Percentiles rank a stretch among this genome's conserved stretches.
Conservation (phyloP, 2,113 vertebrate species). For the Brachionichthys hirsutus region DNA sequence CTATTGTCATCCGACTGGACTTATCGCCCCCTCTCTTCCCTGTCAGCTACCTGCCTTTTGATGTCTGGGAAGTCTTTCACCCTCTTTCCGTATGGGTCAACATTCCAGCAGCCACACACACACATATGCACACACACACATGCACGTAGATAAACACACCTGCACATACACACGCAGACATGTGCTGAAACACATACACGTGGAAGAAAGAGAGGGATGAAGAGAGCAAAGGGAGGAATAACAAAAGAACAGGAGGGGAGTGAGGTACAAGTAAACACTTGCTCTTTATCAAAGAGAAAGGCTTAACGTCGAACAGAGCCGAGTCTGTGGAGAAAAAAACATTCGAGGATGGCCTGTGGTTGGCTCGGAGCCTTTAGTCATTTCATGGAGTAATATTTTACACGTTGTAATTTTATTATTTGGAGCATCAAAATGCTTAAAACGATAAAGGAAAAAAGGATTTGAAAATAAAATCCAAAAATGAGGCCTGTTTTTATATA, state of each 20-base stretch:
- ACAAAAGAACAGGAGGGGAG: slow-evolving; percentile 63
- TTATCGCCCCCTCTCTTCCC: slow-evolving; percentile 67
- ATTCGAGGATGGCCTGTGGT: too few relatives aligned
- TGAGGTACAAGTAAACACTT: slow-evolving; percentile 72
- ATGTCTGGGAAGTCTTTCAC: slow-evolving; percentile 76
- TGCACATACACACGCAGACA: slow-evolving; percentile 36
- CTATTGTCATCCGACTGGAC: slow-evolving; percentile 80
- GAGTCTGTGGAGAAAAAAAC: slow-evolving; percentile 1
- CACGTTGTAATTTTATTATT: background rate
- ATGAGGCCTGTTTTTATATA: too few relatives aligned
- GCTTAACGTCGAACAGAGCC: slow-evolving; percentile 22
- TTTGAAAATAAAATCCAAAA: too few relatives aligned
- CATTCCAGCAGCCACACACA: slow-evolving; percentile 63
- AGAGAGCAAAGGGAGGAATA: slow-evolving; percentile 57
- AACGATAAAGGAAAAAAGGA: background rate
- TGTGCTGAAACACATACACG: slow-evolving; percentile 33
- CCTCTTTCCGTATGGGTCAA: slow-evolving; percentile 65
- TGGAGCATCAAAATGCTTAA: background rate
- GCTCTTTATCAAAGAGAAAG: slow-evolving; percentile 52
- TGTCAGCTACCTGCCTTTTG: slow-evolving; percentile 78
- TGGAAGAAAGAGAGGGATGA: slow-evolving; percentile 41
- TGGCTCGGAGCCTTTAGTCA: too few relatives aligned
- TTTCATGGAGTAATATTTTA: too few relatives aligned
- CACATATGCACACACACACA: slow-evolving; percentile 33
- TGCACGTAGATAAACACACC: slow-evolving; percentile 48